phyloP scores from a whole-genome alignment of 2,113 vertebrate species.

The Pelvicachromis taeniatus region DNA sequence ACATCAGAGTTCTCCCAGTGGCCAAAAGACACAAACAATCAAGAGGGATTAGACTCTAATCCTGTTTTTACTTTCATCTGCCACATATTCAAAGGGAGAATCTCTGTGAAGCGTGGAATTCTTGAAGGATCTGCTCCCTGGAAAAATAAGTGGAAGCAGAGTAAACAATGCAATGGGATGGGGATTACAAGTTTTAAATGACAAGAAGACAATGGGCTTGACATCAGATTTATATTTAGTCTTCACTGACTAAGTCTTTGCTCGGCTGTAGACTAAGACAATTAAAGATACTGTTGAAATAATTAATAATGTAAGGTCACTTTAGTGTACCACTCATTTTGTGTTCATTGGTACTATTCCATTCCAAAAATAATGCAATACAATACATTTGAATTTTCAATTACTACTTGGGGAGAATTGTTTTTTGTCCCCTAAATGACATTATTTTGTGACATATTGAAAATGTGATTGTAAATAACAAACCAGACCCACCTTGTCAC shows the following conservation, averaged over 20 bases:
- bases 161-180: conserved; percentile 52
- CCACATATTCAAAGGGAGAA: conserved; percentile 61
- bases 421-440: neutral
- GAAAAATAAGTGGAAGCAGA: conserved; percentile 46
- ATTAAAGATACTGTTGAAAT: neutral
- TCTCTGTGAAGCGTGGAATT: conserved; percentile 57
- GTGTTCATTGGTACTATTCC: neutral
- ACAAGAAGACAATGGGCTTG: conserved; percentile 50
- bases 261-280: conserved; percentile 8
- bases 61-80: conserved; percentile 75
- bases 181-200: conserved; percentile 65
- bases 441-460: neutral
- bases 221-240: conserved; percentile 40
- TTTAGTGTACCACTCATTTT: neutral
- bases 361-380: accelerated
- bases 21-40: conserved; percentile 74
- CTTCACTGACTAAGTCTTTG: conserved; percentile 19
- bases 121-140: conserved; percentile 53
- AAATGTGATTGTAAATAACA: neutral
- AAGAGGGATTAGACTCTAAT: conserved; percentile 74
- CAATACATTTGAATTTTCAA: neutral
- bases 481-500: accelerated
- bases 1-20: conserved; percentile 67
- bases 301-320: neutral
- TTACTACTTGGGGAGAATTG: neutral